Base-by-base conservation (phyloP, 2,113 vertebrate genomes). In the Synchiropus splendidus region DNA sequence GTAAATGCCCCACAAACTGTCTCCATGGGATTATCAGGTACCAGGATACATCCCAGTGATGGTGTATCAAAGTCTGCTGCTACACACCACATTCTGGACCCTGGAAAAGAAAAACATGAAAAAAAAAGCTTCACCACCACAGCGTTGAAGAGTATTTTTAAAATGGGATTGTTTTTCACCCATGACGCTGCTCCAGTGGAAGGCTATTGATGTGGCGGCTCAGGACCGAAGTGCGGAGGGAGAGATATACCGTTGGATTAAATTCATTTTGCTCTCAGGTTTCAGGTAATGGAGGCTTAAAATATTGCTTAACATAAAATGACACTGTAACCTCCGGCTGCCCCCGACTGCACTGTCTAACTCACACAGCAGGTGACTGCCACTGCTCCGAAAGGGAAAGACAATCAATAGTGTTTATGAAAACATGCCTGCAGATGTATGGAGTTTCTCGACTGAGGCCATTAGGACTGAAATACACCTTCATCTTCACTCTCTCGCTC, bases 261-360 rank as follows among this genome's bases (percentile, higher is more conserved):
- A 75, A 74, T 68, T 72, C 58, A 67, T 77, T 78, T 74, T 3
- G 37, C 67, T 67, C 58, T 85, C 45, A 32, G 61, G 67, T 87
- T 83, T 81, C 79, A 4, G 41, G 47, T 80, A 83, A 80, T 78
- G 70, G 70, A 70, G 53, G 52, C 14, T 54, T 70, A 79, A 80
- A 82, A 84, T 83, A 80, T 77, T 66, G 64, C 55, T 36, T 43
- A 49, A 72, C 66, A 75, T 83, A 61, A 83, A 84, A 77, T 62
- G 55, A 75, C 64, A 72, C 47, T 68, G 78, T 47, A 76, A 54
- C 53, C 71, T 53, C 27, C 3, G 61, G 45, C 69, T 70, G 12
- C 42, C 9, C 42, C 67, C 58, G 43, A 45, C 52, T 32, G 60
- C 58, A 54, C 21, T 45, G 75, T 77, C 70, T 73, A 54, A 65